Base-by-base conservation (phyloP, 2,797 vertebrate genomes). In the Dromococcyx pavoninus region DNA sequence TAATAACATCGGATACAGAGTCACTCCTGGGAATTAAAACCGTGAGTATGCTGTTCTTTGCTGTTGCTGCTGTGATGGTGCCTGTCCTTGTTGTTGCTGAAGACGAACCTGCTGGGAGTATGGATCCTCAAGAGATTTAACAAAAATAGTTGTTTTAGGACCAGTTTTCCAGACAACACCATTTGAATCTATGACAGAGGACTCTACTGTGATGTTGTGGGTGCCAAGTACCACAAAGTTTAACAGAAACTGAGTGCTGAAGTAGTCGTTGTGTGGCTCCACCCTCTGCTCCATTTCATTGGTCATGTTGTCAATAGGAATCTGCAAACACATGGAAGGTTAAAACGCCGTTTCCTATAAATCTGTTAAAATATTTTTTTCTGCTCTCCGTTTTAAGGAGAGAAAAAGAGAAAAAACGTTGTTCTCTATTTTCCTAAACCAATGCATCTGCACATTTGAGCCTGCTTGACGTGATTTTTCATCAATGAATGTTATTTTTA, bases 241-340 rank as follows among this genome's bases (percentile, higher is more conserved):
- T 71, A 99, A 97, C 90, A 99, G 97, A 94, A 99, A 99, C 94
- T 99, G 99, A 71, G 99, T 99, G 98, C 99, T 99, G 98, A 99
- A 99, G 97, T 99, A 99, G 97, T 99, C 99, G 2, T 99, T 99
- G 96, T 99, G 99, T 9, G 99, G 99, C 79, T 99, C 99, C 5
- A 99, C 99, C 22, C 98, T 98, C 98, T 99, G 99, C 94, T 99
- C 99, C 86, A 99, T 99, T 97, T 99, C 99, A 44, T 99, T 99
- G 33, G 98, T 99, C 97, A 98, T 98, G 46, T 91, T 97, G 82
- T 99, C 99, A 8, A 98, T 95, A 54, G 99, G 98, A 78, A 99
- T 97, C 99, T 99, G 96, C 48, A 65, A 96, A 97, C 13, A 95
- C 70, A 97, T 9, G 21, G 27, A 96, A 57, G 32, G 81, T 89